These are phyloP conservation scores for Bovichtus variegatus DNA, from an alignment of 2,797 vertebrate genomes.

Conservation along the genomic window DNA sequence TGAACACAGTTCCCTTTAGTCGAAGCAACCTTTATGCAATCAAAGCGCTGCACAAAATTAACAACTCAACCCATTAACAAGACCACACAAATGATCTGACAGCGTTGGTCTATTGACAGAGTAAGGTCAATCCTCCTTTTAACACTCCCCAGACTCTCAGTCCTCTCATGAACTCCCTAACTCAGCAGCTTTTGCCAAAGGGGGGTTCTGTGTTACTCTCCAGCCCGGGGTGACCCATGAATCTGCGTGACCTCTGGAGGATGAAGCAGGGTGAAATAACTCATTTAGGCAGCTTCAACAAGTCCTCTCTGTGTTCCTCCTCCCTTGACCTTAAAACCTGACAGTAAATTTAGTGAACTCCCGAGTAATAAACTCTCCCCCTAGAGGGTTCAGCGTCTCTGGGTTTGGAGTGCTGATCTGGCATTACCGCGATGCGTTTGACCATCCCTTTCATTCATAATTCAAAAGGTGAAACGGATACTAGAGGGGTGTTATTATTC, in stretches of 20 bases:
- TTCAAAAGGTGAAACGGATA: constrained; percentile 73
- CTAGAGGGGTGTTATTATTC: constrained; percentile 69
- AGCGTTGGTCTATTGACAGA: constrained; percentile 27
- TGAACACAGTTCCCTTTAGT: neutral
- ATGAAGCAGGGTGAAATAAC: constrained; percentile 71
- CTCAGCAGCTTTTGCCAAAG: constrained; percentile 66
- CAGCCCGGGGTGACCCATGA: constrained; percentile 74
- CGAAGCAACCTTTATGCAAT: neutral
- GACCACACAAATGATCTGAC: constrained; percentile 37
- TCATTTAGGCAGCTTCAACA: constrained; percentile 79
- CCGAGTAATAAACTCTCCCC: constrained; percentile 67
- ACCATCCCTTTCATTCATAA: constrained; percentile 76
- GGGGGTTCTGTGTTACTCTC: constrained; percentile 64
- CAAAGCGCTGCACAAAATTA: constrained; percentile 13
- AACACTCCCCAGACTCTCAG: constrained; percentile 39
- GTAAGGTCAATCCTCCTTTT: constrained; percentile 48
- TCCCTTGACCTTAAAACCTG: constrained; percentile 70
- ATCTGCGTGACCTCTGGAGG: constrained; percentile 71
- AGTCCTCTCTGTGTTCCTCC: constrained; percentile 67
- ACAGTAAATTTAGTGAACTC: constrained; percentile 77
- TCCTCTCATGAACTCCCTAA: constrained; percentile 48
- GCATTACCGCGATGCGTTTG: constrained; percentile 69
- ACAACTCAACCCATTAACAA: constrained; percentile 35
- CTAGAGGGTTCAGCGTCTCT: constrained; percentile 64
- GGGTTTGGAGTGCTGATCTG: constrained; percentile 66